Base-by-base conservation (phyloP, 2,888 invertebrate species). In the Rotaria socialis region DNA sequence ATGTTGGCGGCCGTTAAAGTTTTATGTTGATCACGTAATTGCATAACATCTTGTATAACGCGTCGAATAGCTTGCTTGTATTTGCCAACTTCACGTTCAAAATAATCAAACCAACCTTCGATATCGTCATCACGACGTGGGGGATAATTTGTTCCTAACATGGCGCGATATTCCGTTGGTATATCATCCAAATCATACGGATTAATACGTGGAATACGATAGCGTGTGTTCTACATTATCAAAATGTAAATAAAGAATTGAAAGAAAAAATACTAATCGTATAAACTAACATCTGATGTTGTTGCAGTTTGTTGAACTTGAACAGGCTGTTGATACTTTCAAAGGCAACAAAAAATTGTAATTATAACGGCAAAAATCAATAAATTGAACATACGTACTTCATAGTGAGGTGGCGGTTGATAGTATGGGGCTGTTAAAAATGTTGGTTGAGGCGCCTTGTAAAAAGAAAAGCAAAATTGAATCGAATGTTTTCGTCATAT, bases 71-170 rank as follows among this genome's bases (percentile, higher is more conserved):
- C 58, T 22, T 75, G 55, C 47, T 80, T 75, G 41, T 86, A 86
- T 41, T 56, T 47, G 16, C 60, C 27, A 47, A 86, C 6, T 85
- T 85, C 43, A 75, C 52, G 47, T 58, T 35, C n/a, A 85, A 85
- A 86, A 75, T 86, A 86, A 24, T 41, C 27, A 7, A 86, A 16
- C 86, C 86, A 86, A 22, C 85, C 85, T 74, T 86, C 85, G n/a
- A 86, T 27, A 85, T 86, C 86, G 56, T 52, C 75, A 50, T 50
- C 55, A 27, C 55, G 35, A 41, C 47, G 52, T 19, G 86, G 86
- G 24, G 85, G 84, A 47, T 60, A 47, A 50, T 85, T 75, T 24
- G 27, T 80, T 35, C 75, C 43, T 35, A 86, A 85, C 41, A 75
- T 55, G 35, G 60, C 56, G 4, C 86, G 50, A 85, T 86, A 86